phyloP scores from a whole-genome alignment of 1,140 invertebrate species.

The Homalodisca vitripennis region DNA sequence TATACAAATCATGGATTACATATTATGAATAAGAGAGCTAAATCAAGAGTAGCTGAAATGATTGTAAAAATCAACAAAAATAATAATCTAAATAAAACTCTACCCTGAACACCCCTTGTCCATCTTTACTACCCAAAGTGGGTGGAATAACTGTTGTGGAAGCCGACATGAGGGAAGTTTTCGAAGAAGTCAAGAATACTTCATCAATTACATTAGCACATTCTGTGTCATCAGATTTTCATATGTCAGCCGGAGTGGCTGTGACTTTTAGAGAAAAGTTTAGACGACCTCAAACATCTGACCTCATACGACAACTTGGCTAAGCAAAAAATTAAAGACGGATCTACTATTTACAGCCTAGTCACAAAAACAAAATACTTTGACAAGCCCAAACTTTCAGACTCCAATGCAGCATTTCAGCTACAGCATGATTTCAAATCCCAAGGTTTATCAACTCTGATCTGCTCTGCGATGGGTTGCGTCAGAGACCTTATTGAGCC shows the following conservation, averaged over 20 bases:
- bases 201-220: too few relatives aligned
- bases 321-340: neutral
- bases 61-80: too few relatives aligned
- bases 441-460: neutral
- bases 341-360: neutral
- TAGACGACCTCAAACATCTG: neutral
- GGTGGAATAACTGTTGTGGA: too few relatives aligned
- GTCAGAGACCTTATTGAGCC: neutral
- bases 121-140: too few relatives aligned
- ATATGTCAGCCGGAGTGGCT: neutral
- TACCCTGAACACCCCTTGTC: too few relatives aligned
- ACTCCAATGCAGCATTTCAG: neutral
- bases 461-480: conserved; percentile 2
- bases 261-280: neutral
- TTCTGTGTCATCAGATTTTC: too few relatives aligned
- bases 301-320: neutral
- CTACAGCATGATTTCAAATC: neutral
- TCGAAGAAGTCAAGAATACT: too few relatives aligned
- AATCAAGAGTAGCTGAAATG: too few relatives aligned
- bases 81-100: too few relatives aligned
- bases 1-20: too few relatives aligned
- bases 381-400: neutral
- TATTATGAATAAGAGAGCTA: too few relatives aligned
- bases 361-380: neutral
- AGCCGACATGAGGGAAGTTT: too few relatives aligned